These are phyloP conservation scores for Apamea crenata DNA, from an alignment of 2,888 invertebrate species.

Conservation along the genomic window DNA sequence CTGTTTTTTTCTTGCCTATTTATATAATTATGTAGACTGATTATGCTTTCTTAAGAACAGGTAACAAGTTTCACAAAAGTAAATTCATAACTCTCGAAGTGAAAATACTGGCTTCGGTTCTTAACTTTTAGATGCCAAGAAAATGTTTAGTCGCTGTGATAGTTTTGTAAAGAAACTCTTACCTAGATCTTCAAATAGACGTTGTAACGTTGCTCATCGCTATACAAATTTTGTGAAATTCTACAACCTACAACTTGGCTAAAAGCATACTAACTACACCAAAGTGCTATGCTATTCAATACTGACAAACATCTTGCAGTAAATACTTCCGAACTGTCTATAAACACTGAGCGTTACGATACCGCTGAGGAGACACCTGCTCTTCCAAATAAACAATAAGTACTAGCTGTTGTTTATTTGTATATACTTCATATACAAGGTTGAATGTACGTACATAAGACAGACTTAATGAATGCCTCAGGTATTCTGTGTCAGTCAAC, in stretches of 20 bases:
- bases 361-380: conserved; percentile 14
- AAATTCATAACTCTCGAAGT: background rate
- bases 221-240: background rate
- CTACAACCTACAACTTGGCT: background rate
- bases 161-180: background rate
- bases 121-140: background rate
- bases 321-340: conserved; percentile 10
- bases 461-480: background rate
- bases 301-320: background rate
- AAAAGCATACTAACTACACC: conserved; percentile 25
- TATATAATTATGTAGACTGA: too few relatives aligned
- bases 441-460: too few relatives aligned
- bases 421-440: background rate
- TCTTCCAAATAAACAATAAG: conserved; percentile 20
- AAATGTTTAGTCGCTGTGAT: background rate
- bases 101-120: background rate
- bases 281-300: background rate
- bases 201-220: background rate
- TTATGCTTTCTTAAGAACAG: background rate
- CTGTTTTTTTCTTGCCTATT: too few relatives aligned
- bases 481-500: background rate
- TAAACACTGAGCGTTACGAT: background rate
- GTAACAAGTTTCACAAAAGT: background rate
- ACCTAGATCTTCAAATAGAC: background rate
- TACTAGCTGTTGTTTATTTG: background rate